Percentiles rank a stretch among this genome's conserved stretches.
Evolutionary conservation across 2,888 invertebrate species (phyloP).

Genomic region (Hyalella azteca): DNA sequence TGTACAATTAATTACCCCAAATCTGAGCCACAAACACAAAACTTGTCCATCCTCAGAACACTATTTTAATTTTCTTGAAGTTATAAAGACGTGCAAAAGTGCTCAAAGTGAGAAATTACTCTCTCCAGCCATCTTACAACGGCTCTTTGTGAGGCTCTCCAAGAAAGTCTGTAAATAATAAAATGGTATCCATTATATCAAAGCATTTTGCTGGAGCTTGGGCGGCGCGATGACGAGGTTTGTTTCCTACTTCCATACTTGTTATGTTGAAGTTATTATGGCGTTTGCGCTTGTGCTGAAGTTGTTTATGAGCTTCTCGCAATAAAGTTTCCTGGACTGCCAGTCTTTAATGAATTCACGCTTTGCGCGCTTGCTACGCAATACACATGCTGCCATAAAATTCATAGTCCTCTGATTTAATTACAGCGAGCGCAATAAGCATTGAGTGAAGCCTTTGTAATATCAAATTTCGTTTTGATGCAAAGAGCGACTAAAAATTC

Average conservation of each 20-base stretch:
- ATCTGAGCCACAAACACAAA: too few species aligned
- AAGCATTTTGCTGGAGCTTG: neutral
- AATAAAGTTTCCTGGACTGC: neutral
- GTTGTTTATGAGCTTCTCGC: slow-evolving; percentile 14
- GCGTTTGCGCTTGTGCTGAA: neutral
- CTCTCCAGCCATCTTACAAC: too few species aligned
- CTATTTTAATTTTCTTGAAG: too few species aligned
- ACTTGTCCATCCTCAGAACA: too few species aligned
- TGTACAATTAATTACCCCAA: too few species aligned
- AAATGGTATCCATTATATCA: too few species aligned
- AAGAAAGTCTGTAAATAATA: too few species aligned
- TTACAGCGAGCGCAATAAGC: neutral
- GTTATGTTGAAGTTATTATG: neutral
- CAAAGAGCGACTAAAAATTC: neutral
- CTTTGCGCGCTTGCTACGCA: neutral
- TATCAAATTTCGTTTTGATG: neutral
- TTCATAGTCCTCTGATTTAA: neutral
- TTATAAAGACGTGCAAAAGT: too few species aligned
- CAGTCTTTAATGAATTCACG: slow-evolving; percentile 20
- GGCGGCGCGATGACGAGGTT: neutral
- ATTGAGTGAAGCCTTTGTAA: neutral
- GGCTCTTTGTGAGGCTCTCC: too few species aligned
- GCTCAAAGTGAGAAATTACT: too few species aligned
- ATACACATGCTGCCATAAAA: neutral
- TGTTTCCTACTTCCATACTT: neutral